Percentiles rank a stretch among this genome's conserved stretches.
phyloP scores from a whole-genome alignment of 2,888 invertebrate species.

The Vandiemenella viatica region DNA sequence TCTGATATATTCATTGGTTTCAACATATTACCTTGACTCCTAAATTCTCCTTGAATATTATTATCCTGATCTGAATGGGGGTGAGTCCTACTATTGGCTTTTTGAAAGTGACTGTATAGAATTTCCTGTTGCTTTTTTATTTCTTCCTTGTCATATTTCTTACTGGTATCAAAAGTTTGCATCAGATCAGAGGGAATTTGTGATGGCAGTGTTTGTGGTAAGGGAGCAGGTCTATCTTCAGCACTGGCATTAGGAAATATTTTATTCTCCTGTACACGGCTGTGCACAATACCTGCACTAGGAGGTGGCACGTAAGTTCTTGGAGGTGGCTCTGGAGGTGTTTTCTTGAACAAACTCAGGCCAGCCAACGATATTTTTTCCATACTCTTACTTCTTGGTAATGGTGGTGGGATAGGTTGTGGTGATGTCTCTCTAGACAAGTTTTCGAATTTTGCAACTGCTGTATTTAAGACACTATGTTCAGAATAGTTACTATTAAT shows the following conservation, averaged over 20 bases:
- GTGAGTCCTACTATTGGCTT: not conserved
- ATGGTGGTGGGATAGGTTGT: slow-evolving; percentile 12
- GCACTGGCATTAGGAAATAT: not conserved
- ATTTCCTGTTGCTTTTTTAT: not conserved
- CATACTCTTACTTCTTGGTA: slow-evolving; percentile 11
- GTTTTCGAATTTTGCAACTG: slow-evolving; percentile 17
- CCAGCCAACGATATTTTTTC: slow-evolving; percentile 7
- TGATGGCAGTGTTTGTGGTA: slow-evolving; percentile 17
- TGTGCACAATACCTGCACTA: slow-evolving; percentile 2
- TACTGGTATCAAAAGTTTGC: slow-evolving; percentile 1
- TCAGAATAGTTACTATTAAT: slow-evolving; percentile 4
- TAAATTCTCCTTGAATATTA: not conserved
- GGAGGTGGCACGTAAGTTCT: slow-evolving; percentile 12
- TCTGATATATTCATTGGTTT: not conserved
- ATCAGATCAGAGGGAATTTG: slow-evolving; percentile 21
- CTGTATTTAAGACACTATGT: slow-evolving; percentile 8
- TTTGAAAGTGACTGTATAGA: not conserved
- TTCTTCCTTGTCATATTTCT: not conserved
- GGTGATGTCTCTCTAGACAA: slow-evolving; percentile 15
- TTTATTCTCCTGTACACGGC: slow-evolving; percentile 4
- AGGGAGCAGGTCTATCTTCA: slow-evolving; percentile 3
- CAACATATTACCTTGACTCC: not conserved
- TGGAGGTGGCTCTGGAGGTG: slow-evolving; percentile 9
- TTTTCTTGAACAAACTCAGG: slow-evolving; percentile 1
- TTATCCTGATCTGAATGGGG: not conserved